Conservation (phyloP, 2,113 vertebrate species). For the Chloroceryle aenea region DNA sequence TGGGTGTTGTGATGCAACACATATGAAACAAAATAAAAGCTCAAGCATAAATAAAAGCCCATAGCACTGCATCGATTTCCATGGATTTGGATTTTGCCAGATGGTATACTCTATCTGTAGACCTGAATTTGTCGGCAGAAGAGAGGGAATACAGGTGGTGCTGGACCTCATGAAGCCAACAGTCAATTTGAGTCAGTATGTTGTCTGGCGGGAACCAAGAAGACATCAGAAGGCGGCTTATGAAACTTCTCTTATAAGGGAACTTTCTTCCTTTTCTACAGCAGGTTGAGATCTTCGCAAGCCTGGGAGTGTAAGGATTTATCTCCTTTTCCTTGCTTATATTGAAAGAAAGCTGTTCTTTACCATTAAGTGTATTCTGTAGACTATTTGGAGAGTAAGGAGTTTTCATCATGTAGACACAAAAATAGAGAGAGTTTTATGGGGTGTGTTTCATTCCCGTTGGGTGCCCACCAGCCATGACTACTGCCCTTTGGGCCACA, state of each 20-base stretch:
- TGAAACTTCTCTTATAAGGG: neutral
- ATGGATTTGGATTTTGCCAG: neutral
- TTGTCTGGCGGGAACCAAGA: neutral
- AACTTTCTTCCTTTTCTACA: neutral
- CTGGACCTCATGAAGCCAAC: neutral
- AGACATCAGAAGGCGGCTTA: neutral
- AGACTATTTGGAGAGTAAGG: constrained; percentile 19
- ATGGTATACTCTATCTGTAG: neutral
- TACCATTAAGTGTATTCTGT: constrained; percentile 6
- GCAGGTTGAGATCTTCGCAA: neutral
- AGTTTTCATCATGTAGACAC: constrained; percentile 33
- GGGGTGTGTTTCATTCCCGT: constrained; percentile 16
- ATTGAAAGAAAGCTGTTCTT: constrained; percentile 43
- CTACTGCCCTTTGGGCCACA: constrained; percentile 65
- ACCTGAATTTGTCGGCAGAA: neutral
- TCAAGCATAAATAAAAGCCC: neutral
- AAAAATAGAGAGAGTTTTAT: constrained; percentile 52
- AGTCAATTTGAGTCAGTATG: neutral
- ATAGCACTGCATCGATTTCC: neutral
- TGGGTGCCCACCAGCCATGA: constrained; percentile 60
- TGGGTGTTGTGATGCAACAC: neutral
- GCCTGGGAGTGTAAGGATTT: neutral
- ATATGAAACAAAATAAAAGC: neutral
- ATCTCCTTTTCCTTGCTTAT: neutral
- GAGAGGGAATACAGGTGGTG: neutral